Base-by-base conservation (phyloP, 2,888 invertebrate species). In the Tryphoninae sp. region DNA sequence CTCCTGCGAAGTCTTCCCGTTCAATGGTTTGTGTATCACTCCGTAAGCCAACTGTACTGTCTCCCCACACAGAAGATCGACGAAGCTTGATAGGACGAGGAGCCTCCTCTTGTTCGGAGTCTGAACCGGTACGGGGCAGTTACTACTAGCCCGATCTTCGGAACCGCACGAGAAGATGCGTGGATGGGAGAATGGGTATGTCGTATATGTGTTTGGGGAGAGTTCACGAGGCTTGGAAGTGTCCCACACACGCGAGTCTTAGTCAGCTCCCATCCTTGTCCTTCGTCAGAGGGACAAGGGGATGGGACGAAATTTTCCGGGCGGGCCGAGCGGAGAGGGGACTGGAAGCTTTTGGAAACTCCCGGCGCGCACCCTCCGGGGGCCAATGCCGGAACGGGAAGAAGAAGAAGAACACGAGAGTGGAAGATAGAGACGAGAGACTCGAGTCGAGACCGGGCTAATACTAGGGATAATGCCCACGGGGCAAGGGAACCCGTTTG, bases 401-500 rank as follows among this genome's bases (percentile, higher is more conserved):
- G 45, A 45, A 45, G 45, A 45, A 45, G 45, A 45, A 45, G 45
- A 45, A 45, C 11, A 45, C 9, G 75, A 49, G 45, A 42, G 71
- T 61, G 53, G 49, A 59, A 58, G 62, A 64, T 68, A 67, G 77
- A 23, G 33, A 68, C 65, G 45, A 42, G 72, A 78, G 75, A 73
- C 78, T 68, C 64, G 67, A 65, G 68, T 45, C 80, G 81, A 76
- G 78, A 74, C 73, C 71, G 72, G 81, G 76, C 71, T 82, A 83
- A 84, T 84, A 84, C 81, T 58, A 45, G 84, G 80, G 81, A 84
- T 86, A 84, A 86, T 84, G 84, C 84, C 74, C 67, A 75, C 78
- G 67, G 79, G 84, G 86, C 78, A 82, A 81, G 80, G 68, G 62
- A 80, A 59, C 61, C 77, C 85, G 86, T 88, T 89, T 88, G 86